Conservation (phyloP, 1,140 invertebrate species). For the Ceratoteleas bidentatus region DNA sequence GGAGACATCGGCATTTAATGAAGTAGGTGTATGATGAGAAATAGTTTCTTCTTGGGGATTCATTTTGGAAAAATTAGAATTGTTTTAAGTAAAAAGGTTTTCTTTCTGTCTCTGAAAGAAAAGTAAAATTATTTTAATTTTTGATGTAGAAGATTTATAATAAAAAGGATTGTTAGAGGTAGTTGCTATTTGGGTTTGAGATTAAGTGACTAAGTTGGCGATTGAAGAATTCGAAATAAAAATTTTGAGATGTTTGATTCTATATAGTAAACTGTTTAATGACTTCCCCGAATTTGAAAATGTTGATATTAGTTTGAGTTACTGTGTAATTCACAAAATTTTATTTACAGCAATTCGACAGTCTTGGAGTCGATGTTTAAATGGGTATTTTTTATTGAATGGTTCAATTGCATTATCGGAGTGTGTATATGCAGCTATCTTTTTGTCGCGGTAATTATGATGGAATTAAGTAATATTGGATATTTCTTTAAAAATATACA, state of each 20-base stretch:
- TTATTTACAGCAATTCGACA: conserved; percentile 11
- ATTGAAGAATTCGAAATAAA: not conserved
- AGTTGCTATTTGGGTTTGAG: too few species aligned
- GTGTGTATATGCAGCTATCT: conserved; percentile 24
- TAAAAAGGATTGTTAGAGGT: too few species aligned
- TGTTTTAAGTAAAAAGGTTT: too few species aligned
- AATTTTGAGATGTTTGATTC: not conserved
- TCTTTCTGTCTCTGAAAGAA: too few species aligned
- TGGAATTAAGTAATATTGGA: conserved; percentile 1
- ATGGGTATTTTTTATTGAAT: conserved; percentile 44
- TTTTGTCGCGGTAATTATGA: conserved; percentile 20
- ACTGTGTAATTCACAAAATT: conserved; percentile 6
- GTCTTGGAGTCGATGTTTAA: conserved; percentile 10
- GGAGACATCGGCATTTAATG: conserved; percentile 26
- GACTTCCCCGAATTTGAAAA: too few species aligned
- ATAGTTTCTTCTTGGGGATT: too few species aligned
- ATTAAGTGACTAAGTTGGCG: not conserved
- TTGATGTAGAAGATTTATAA: too few species aligned
- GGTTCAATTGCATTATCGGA: conserved; percentile 32
- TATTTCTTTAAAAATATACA: too few species aligned
- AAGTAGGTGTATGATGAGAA: conserved; percentile 8
- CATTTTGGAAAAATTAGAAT: not conserved
- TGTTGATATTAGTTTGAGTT: too few species aligned
- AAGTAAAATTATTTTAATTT: too few species aligned
- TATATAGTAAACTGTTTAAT: too few species aligned